Evolutionary conservation across 2,888 invertebrate genomes (phyloP).

Genomic region (Chaetoderma sp.): DNA sequence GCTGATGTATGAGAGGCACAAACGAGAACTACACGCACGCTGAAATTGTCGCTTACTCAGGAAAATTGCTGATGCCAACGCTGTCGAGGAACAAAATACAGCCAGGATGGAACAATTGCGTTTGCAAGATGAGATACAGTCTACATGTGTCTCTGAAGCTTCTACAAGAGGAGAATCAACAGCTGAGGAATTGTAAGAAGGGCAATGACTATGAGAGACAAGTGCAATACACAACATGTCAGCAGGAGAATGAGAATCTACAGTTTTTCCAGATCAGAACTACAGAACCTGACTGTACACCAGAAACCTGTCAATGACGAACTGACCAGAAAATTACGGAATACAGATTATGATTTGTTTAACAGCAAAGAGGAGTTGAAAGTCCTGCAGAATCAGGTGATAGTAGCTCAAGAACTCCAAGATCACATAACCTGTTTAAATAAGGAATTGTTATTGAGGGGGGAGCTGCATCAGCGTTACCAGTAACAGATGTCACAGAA

Average conservation of each 20-base stretch:
- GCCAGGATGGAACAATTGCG: constrained; percentile 77
- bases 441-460: constrained; percentile 65
- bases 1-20: constrained; percentile 89
- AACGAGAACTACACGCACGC: constrained; percentile 90
- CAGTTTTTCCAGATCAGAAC: too few relatives aligned
- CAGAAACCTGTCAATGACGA: too few relatives aligned
- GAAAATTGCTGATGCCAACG: constrained; percentile 79
- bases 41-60: constrained; percentile 89
- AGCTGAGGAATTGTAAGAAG: constrained; percentile 62
- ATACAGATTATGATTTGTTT: constrained; percentile 47
- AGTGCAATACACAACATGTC: too few relatives aligned
- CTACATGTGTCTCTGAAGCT: constrained; percentile 50
- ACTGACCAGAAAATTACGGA: constrained; percentile 53
- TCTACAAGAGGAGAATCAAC: constrained; percentile 50
- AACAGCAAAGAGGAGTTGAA: constrained; percentile 51
- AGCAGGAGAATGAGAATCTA: too few relatives aligned
- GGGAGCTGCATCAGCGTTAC: constrained; percentile 64
- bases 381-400: constrained; percentile 44
- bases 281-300: too few relatives aligned
- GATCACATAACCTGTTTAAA: constrained; percentile 59
- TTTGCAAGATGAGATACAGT: constrained; percentile 58
- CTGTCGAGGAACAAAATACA: constrained; percentile 84
- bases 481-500: constrained; percentile 52
- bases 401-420: constrained; percentile 47
- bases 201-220: constrained; percentile 52